phyloP scores from a whole-genome alignment of 2,888 invertebrate genomes.

The Fragum fragum region DNA sequence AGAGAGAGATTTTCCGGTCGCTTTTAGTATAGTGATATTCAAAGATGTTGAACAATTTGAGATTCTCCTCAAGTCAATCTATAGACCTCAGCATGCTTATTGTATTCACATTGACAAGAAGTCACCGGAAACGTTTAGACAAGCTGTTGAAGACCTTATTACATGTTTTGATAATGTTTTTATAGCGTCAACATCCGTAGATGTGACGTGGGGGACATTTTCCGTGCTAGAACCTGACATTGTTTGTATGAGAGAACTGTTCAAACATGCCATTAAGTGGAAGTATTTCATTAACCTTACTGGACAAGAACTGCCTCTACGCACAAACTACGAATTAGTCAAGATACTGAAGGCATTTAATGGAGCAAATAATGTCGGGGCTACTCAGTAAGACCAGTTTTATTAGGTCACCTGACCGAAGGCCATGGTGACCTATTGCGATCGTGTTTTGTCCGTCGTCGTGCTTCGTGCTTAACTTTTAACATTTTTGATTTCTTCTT shows the following conservation, averaged over 20 bases:
- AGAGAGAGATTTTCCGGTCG: conserved; percentile 79
- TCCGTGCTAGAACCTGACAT: conserved; percentile 82
- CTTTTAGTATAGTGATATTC: conserved; percentile 80
- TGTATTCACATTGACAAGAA: conserved; percentile 84
- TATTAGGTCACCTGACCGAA: too few relatives aligned
- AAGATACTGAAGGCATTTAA: conserved; percentile 70
- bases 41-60: conserved; percentile 81
- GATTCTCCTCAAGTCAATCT: conserved; percentile 80
- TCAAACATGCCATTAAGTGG: conserved; percentile 40
- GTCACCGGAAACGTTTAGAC: conserved; percentile 65
- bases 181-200: conserved; percentile 66
- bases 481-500: too few relatives aligned
- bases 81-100: conserved; percentile 84
- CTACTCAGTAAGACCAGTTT: neutral
- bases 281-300: conserved; percentile 10
- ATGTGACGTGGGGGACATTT: conserved; percentile 81
- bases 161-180: conserved; percentile 83
- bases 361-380: neutral
- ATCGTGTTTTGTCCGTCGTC: too few relatives aligned
- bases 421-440: too few relatives aligned
- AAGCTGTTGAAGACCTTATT: conserved; percentile 70
- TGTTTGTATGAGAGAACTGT: conserved; percentile 80
- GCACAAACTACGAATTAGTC: conserved; percentile 82
- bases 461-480: too few relatives aligned
- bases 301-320: conserved; percentile 82